Conservation (phyloP, 2,797 vertebrate species). For the Enteromius mattozi region DNA sequence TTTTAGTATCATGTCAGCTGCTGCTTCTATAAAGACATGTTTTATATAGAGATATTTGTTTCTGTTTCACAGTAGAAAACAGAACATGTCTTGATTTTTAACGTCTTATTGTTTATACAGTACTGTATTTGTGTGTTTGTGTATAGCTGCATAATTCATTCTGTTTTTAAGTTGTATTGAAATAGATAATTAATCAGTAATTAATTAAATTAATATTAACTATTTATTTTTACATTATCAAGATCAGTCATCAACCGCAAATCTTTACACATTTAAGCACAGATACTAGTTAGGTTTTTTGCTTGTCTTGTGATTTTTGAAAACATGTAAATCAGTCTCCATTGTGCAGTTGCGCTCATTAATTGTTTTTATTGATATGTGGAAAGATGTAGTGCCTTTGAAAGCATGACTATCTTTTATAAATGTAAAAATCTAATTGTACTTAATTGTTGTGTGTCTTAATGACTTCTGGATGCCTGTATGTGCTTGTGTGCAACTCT, state of each 20-base stretch:
- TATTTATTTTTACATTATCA: neutral
- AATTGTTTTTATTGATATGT: neutral
- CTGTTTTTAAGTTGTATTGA: neutral
- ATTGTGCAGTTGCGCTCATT: neutral
- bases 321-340: neutral
- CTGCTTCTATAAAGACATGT: neutral
- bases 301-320: neutral
- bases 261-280: neutral
- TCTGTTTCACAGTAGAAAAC: neutral
- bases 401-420: constrained; percentile 35
- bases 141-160: neutral
- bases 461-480: neutral
- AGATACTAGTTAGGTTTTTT: neutral
- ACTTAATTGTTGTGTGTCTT: neutral
- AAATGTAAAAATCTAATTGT: constrained; percentile 13
- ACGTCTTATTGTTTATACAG: constrained; percentile 4
- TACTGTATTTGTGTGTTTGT: constrained; percentile 1
- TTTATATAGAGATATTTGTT: neutral
- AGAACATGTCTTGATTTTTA: neutral
- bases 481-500: neutral
- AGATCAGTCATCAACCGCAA: neutral
- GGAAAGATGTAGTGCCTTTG: constrained; percentile 13
- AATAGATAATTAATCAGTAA: neutral
- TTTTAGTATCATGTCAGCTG: neutral
- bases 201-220: neutral